Base-by-base conservation (phyloP, 2,797 vertebrate species). In the Rhynchotus rufescens region DNA sequence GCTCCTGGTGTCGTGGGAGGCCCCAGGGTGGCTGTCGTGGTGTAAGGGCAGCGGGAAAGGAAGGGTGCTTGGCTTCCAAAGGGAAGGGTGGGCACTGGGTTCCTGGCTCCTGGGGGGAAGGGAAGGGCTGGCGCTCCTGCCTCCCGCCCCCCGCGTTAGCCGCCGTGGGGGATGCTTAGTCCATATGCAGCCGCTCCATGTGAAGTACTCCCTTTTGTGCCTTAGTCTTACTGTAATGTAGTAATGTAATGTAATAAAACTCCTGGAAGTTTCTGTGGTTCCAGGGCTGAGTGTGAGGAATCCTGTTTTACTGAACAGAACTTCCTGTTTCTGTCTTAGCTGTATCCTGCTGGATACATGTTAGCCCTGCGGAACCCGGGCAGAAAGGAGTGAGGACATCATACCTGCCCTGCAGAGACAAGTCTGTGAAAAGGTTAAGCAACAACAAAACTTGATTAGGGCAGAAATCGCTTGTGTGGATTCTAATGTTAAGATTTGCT, bases 251-350 rank as follows among this genome's bases (percentile, higher is more conserved):
- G 42, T 44, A 26, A 61, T n/a, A 71, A 85, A 92, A 62, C 0
- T 49, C 66, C 77, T 89, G 87, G 71, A 87, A 94, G 91, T 75
- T 25, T 65, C 76, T 0, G 0, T 47, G 7, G 10, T 57, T 57
- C 15, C 15, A 2, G 32, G 56, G 56, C 80, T 1, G 30, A 83
- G 87, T 19, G 54, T 65, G 69, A 71, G 34, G 82, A 40, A 88
- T 94, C 89, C 91, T 80, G 84, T 89, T 60, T 2, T 13, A 9
- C 73, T 91, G 88, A 86, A 73, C 15, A 64, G 79, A 74, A 2
- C 69, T 94, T 94, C 94, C 90, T 92, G 92, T 92, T 93, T 87
- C 80, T 60, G 76, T 62, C 21, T 34, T 28, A 47, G 4, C 79
- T 61, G 1, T 20, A 0, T 47, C 67, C 51, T n/a, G 59, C 10